Conservation (phyloP, 37 sponge, comb jelly and placozoan species). For the Chondrosia reniformis region DNA sequence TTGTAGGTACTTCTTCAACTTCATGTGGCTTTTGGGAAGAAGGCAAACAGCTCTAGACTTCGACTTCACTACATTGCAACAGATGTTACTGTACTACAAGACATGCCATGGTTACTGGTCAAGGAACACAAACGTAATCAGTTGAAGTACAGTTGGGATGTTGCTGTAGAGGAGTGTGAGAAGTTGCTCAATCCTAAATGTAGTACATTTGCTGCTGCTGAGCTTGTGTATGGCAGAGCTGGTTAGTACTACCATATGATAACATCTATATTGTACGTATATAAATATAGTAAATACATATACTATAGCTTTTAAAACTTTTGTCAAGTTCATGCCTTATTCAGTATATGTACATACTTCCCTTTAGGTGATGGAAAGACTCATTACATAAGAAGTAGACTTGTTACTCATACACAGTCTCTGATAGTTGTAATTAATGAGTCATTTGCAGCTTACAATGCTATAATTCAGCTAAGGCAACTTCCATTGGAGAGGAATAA, state of each 20-base stretch:
- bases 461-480: conserved; percentile 62
- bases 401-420: conserved; percentile 8
- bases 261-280: too few species aligned
- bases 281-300: too few species aligned
- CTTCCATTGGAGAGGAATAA: conserved; percentile 21
- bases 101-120: conserved; percentile 66
- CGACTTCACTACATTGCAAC: conserved; percentile 71
- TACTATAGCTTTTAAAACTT: too few species aligned
- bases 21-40: conserved; percentile 32
- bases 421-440: conserved; percentile 74
- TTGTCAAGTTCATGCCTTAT: too few species aligned
- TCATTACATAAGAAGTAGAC: conserved; percentile 73
- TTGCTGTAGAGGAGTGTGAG: not conserved
- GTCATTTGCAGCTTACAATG: conserved; percentile 64
- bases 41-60: not conserved
- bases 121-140: conserved; percentile 53
- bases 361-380: conserved; percentile 83
- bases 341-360: too few species aligned
- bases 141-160: conserved; percentile 9
- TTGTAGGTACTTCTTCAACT: conserved; percentile 53
- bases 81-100: conserved; percentile 61
- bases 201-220: conserved; percentile 44
- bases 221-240: conserved; percentile 62
- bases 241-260: too few species aligned
- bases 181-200: not conserved